phyloP scores from a whole-genome alignment of 2,888 invertebrate species.

The Diadegma fenestrale region DNA sequence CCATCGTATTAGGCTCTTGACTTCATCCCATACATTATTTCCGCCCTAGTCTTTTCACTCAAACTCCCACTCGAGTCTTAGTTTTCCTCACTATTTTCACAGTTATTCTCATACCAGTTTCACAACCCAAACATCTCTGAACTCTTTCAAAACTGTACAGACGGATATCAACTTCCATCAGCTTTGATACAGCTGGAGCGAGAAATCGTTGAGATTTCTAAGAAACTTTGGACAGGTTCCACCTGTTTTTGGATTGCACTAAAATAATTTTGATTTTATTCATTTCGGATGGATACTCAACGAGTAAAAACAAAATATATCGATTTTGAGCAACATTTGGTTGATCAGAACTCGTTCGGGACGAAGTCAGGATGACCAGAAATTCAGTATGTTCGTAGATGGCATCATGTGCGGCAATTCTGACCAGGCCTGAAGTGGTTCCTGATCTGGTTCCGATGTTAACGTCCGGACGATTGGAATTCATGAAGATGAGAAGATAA shows the following conservation, averaged over 20 bases:
- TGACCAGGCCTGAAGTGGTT: no score
- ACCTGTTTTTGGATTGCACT: neutral
- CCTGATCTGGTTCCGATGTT: no score
- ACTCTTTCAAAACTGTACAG: neutral
- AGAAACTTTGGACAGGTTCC: neutral
- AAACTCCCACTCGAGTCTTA: constrained; percentile 4
- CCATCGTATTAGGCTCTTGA: constrained; percentile 57
- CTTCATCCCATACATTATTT: constrained; percentile 35
- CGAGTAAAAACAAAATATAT: no score
- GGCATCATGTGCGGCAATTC: no score
- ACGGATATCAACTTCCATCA: neutral
- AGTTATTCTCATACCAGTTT: neutral
- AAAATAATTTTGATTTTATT: neutral
- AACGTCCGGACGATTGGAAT: neutral
- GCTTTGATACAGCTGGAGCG: neutral
- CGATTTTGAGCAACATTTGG: no score
- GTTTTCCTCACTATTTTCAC: constrained; percentile 6
- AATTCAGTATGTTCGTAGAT: no score
- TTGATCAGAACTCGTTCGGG: no score
- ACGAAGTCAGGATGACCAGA: no score
- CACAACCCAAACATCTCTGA: neutral
- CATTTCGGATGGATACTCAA: no score
- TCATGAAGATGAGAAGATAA: neutral
- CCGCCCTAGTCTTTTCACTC: neutral
- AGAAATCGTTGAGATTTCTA: neutral